These are phyloP conservation scores for Enteromius anoplus DNA, from an alignment of 2,797 vertebrate species.

Conservation along the genomic window DNA sequence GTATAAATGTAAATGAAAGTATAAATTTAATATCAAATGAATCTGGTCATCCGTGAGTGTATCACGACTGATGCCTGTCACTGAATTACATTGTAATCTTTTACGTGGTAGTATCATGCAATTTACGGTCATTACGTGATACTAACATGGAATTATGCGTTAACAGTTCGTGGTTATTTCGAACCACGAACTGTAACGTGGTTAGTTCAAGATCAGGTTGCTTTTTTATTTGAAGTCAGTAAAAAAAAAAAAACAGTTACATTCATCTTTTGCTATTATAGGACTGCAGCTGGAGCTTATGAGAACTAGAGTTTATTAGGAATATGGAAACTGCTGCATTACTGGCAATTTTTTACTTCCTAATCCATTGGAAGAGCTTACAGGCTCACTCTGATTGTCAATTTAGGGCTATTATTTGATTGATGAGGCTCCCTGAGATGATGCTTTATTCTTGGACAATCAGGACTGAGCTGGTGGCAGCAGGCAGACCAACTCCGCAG, in stretches of 20 bases:
- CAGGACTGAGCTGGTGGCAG: conserved; percentile 39
- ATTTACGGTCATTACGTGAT: no score
- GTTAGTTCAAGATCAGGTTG: no score
- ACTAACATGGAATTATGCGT: no score
- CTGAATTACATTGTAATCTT: no score
- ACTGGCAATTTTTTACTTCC: conserved; percentile 8
- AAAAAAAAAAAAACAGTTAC: background rate
- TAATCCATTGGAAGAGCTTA: conserved; percentile 46
- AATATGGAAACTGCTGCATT: conserved; percentile 42
- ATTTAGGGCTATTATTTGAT: conserved; percentile 59
- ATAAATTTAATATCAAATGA: no score
- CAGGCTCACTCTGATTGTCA: conserved; percentile 54
- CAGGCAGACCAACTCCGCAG: conserved; percentile 32
- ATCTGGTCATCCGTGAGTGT: no score
- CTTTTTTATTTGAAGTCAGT: no score
- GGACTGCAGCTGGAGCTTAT: background rate
- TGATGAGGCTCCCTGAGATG: conserved; percentile 61
- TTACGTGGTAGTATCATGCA: no score
- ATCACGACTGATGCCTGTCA: no score
- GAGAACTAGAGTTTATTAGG: conserved; percentile 25
- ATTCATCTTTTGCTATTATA: background rate
- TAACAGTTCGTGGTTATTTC: no score
- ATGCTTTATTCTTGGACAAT: conserved; percentile 57
- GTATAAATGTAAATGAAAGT: no score
- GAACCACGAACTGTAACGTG: no score